Evolutionary conservation across 1,140 invertebrate genomes (phyloP).

Genomic region (Ceratina australensis): DNA sequence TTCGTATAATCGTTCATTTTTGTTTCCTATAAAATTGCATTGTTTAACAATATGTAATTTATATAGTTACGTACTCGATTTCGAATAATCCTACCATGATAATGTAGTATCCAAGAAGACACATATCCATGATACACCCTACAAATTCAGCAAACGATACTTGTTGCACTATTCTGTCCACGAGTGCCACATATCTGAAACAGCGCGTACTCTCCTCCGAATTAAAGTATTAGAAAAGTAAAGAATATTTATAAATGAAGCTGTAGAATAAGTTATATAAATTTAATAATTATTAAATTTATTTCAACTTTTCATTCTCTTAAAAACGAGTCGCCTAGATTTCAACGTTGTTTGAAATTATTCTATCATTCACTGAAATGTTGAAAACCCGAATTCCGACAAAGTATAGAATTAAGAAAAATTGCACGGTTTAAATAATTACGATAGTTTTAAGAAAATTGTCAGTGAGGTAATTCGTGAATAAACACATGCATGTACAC

Average conservation of each 20-base stretch:
- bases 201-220: neutral
- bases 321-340: too few relatives aligned
- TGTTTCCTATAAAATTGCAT: slow-evolving; percentile 53
- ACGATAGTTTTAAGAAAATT: neutral
- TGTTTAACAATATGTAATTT: neutral
- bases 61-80: neutral
- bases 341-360: too few relatives aligned
- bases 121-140: slow-evolving; percentile 47
- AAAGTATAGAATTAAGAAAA: neutral
- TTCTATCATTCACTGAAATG: too few relatives aligned
- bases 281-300: too few relatives aligned
- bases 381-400: too few relatives aligned
- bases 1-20: slow-evolving; percentile 31
- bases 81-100: slow-evolving; percentile 36
- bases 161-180: slow-evolving; percentile 35
- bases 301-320: too few relatives aligned
- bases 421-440: neutral
- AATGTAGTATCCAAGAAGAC: slow-evolving; percentile 51
- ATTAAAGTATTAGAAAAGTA: neutral
- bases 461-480: slow-evolving; percentile 23
- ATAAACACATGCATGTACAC: neutral
- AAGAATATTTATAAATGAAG: too few relatives aligned
- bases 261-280: neutral
- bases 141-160: slow-evolving; percentile 61
- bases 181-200: slow-evolving; percentile 48